These are phyloP conservation scores for Ennomos fuscantarius DNA, from an alignment of 2,888 invertebrate species.

Conservation along the genomic window DNA sequence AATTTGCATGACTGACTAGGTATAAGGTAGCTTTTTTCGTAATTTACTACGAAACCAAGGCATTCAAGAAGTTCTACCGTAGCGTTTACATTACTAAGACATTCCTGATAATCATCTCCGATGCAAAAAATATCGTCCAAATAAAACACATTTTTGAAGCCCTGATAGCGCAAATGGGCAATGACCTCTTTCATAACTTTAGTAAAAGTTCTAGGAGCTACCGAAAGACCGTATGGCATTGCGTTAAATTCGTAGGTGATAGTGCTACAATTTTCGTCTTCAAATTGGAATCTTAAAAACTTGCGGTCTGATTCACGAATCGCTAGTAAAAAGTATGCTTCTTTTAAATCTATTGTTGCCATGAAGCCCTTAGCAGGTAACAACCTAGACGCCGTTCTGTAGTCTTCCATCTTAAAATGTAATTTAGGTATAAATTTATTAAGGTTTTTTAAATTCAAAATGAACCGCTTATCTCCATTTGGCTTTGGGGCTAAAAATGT, in stretches of 20 bases:
- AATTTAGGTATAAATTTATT: conserved; percentile 9
- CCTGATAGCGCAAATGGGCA: too few species aligned
- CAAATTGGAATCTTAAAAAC: conserved; percentile 1
- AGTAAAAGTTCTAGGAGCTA: conserved; percentile 5
- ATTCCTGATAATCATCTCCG: conserved; percentile 1
- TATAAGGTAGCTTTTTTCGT: background rate
- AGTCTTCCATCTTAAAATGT: conserved; percentile 19
- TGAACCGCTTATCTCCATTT: conserved; percentile 7
- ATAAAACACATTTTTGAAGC: conserved; percentile 1
- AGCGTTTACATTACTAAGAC: background rate
- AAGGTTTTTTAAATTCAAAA: conserved; percentile 10
- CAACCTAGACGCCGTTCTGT: conserved; percentile 8
- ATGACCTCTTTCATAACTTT: conserved; percentile 15
- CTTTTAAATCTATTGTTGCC: conserved; percentile 7
- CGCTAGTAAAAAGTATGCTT: conserved; percentile 10
- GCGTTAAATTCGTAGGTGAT: background rate
- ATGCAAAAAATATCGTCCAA: conserved; percentile 14
- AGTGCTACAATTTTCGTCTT: too few species aligned
- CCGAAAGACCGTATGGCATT: conserved; percentile 6
- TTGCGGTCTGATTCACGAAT: background rate
- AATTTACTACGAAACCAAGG: conserved; percentile 8
- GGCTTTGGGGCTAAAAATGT: conserved; percentile 21
- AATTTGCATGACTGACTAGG: conserved; percentile 6
- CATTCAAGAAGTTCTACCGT: conserved; percentile 1
- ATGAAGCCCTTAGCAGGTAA: conserved; percentile 4